Conservation (phyloP, 1,140 invertebrate genomes). For the Glossosoma conforme region DNA sequence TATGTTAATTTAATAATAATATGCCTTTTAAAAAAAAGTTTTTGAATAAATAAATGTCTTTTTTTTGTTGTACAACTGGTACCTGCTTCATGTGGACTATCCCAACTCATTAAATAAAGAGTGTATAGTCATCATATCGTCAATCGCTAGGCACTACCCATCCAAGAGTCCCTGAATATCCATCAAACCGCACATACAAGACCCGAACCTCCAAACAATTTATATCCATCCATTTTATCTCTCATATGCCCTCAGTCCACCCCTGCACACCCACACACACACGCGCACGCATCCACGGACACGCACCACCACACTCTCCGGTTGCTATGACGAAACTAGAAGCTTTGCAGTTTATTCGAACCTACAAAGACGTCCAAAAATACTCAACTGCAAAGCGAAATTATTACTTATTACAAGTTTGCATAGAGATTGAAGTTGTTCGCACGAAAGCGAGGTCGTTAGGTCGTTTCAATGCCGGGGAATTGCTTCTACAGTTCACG, state of each 20-base stretch:
- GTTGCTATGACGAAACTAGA: slow-evolving; percentile 31
- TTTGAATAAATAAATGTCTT: too few relatives aligned
- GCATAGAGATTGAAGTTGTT: neutral
- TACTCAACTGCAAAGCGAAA: neutral
- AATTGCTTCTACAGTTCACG: slow-evolving; percentile 14
- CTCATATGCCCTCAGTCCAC: slow-evolving; percentile 2
- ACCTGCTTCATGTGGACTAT: too few relatives aligned
- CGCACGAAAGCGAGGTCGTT: neutral
- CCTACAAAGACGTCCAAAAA: slow-evolving; percentile 14
- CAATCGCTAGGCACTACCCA: too few relatives aligned
- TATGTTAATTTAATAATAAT: too few relatives aligned
- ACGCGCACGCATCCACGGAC: slow-evolving; percentile 16
- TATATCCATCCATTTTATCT: slow-evolving; percentile 30
- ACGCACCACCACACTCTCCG: slow-evolving; percentile 16
- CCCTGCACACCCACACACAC: neutral
- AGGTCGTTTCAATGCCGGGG: slow-evolving; percentile 3
- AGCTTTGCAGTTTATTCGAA: slow-evolving; percentile 20
- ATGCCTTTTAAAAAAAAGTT: too few relatives aligned
- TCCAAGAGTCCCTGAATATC: too few relatives aligned
- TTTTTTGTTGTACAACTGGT: too few relatives aligned
- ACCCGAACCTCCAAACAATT: slow-evolving; percentile 26
- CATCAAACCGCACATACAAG: slow-evolving; percentile 13
- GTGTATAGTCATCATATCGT: too few relatives aligned
- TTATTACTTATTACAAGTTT: neutral
- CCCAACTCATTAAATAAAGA: too few relatives aligned